phyloP scores from a whole-genome alignment of 2,797 vertebrate species.

The Iguana delicatissima region DNA sequence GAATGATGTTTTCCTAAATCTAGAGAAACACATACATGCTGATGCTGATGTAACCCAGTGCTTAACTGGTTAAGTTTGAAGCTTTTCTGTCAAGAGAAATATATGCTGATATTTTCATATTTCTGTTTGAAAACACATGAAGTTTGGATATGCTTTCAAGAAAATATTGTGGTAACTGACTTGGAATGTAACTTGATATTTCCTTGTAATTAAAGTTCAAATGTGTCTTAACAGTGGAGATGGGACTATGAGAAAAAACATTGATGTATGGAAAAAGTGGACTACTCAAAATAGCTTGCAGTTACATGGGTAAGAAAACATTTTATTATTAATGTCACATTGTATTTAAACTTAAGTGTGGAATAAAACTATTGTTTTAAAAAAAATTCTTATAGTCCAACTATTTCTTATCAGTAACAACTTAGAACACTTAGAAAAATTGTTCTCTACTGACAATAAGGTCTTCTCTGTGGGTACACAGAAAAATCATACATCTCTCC shows the following conservation, averaged over 20 bases:
- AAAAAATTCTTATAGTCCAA: no score
- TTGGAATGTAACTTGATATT: background rate
- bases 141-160: background rate
- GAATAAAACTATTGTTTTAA: background rate
- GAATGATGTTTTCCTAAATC: background rate
- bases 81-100: background rate
- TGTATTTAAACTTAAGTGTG: background rate
- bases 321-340: background rate
- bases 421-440: no score
- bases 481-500: no score
- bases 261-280: constrained; percentile 99
- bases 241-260: constrained; percentile 98
- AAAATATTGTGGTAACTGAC: background rate
- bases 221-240: constrained; percentile 87
- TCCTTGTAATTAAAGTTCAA: background rate
- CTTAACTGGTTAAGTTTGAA: background rate
- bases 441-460: no score
- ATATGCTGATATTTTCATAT: no score
- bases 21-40: background rate
- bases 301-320: constrained; percentile 90
- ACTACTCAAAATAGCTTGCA: constrained; percentile 96
- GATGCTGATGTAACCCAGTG: background rate
- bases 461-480: no score
- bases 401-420: no score
- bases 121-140: background rate